Percentiles rank a stretch among this genome's conserved stretches.
These are phyloP conservation scores for Arctopsyche grandis DNA, from an alignment of 1,140 invertebrate species.

Conservation along the genomic window DNA sequence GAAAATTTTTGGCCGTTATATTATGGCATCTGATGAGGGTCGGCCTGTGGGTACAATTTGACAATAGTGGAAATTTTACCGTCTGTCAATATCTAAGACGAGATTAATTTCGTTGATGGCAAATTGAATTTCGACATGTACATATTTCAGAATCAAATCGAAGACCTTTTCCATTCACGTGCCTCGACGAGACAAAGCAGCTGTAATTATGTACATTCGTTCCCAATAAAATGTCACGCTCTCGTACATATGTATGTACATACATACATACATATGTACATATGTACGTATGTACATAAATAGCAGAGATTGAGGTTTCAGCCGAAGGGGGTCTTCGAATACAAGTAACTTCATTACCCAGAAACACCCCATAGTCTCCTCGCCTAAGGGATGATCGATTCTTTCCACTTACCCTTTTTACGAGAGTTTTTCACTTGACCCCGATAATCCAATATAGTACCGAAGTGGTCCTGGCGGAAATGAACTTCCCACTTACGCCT, in stretches of 20 bases:
- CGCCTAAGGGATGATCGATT: neutral
- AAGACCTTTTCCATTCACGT: no score
- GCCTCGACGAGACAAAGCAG: no score
- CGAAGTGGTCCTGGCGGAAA: neutral
- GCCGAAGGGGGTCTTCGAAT: neutral
- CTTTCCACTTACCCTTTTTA: neutral
- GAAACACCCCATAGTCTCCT: neutral
- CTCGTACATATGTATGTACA: neutral
- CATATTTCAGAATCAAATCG: no score
- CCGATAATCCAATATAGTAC: constrained; percentile 17
- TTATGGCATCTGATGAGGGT: no score
- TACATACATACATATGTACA: neutral
- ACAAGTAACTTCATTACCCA: neutral
- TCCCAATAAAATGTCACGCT: no score
- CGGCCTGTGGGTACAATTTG: no score
- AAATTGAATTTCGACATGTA: no score
- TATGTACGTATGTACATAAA: neutral
- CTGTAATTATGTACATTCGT: no score
- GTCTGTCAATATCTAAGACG: no score
- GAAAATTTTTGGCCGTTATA: no score
- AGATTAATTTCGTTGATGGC: no score
- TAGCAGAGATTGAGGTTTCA: neutral
- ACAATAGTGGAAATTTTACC: no score
- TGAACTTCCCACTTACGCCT: neutral
- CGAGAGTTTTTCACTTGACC: constrained; percentile 19